Evolutionary conservation across 2,797 vertebrate genomes (phyloP).

Genomic region (Lithobates pipiens): DNA sequence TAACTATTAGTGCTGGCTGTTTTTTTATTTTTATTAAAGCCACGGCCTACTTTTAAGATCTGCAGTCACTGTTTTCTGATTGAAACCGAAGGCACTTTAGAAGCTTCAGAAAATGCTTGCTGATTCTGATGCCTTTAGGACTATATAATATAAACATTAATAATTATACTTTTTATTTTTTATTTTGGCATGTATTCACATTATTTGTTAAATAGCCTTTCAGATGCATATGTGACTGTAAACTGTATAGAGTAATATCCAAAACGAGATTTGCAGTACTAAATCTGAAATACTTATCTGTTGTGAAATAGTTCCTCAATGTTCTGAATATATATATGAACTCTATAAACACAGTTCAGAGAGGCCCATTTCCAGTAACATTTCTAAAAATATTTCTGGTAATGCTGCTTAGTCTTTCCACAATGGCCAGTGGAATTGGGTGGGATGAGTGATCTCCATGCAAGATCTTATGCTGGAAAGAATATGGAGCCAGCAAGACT

Average conservation of each 20-base stretch:
- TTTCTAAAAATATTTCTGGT: conserved; percentile 15
- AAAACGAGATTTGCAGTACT: neutral
- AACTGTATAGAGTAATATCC: neutral
- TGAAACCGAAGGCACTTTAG: neutral
- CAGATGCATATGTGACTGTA: neutral
- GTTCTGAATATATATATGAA: neutral
- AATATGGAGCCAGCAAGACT: conserved; percentile 3
- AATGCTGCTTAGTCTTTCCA: neutral
- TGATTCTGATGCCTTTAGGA: neutral
- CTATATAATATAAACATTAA: neutral
- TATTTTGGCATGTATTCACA: neutral
- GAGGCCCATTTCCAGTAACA: neutral
- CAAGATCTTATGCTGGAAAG: neutral
- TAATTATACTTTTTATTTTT: neutral
- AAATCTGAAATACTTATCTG: neutral
- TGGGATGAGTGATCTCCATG: neutral
- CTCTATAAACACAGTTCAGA: neutral
- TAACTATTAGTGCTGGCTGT: neutral
- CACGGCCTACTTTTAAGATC: neutral
- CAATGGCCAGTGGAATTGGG: neutral
- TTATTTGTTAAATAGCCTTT: neutral
- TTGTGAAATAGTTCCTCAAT: conserved; percentile 8
- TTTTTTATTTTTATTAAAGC: too few species aligned
- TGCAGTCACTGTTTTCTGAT: neutral
- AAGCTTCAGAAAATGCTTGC: neutral